Base-by-base conservation (phyloP, 2,888 invertebrate species). In the Idaea dimidiata region DNA sequence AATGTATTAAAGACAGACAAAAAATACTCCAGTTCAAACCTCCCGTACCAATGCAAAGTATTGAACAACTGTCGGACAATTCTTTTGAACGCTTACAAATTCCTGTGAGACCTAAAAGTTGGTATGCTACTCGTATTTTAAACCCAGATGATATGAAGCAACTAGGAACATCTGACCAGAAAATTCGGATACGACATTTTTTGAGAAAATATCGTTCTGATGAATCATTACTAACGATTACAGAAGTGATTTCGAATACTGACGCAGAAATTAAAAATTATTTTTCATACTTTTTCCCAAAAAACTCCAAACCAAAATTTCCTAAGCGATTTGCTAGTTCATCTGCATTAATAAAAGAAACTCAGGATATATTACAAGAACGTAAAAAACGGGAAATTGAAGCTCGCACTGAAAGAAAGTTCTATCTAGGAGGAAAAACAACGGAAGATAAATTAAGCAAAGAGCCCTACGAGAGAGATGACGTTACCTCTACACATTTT, bases 261-360 rank as follows among this genome's bases (percentile, higher is more conserved):
- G 61, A 57, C 57, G 57, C 60, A 56, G 6, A 54, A 33, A 55
- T 71, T 4, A 75, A 70, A 63, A 80, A 80, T 72, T 76, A 74
- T 60, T 83, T 84, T 67, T 76, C 66, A 59, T 87, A 79, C 66
- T 70, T 77, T 66, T 88, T 89, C 72, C 81, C 79, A 17, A 73
- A 75, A 67, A 68, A 63, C 10, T 66, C 17, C 57, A 57, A 53
- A 59, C 59, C 63, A 18, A 59, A 66, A 55, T 66, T 63, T 33
- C 43, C 57, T 5, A 64, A 64, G 62, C 60, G 61, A 6, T 55
- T 61, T 58, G 72, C 75, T 63, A 83, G 77, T 70, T 88, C 89
- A 8, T 77, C 81, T 16, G 82, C 85, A 68, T 72, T 88, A 56
- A 81, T 87, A 58, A 78, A 73, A 74, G 73, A 82, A 58, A 81